A percentile compares a stretch with the other conserved stretches of the same genome.
Conservation (phyloP, 2,113 vertebrate species). For the Numida meleagris region DNA sequence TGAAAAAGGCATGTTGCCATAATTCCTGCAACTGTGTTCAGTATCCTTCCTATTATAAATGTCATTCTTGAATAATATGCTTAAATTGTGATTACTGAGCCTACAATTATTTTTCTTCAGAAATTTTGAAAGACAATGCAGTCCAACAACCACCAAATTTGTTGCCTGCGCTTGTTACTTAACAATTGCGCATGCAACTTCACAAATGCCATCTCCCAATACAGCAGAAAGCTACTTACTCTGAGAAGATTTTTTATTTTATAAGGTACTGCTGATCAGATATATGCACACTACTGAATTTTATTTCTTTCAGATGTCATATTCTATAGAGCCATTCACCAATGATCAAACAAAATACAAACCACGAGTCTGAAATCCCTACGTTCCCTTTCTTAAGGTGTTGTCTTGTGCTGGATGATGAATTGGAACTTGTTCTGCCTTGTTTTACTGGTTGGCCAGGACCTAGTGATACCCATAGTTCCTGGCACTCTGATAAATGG, state of each 20-base stretch:
- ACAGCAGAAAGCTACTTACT: background rate
- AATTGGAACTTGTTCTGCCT: background rate
- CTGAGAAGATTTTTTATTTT: background rate
- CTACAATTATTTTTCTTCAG: background rate
- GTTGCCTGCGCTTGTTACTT: background rate
- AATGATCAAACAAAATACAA: background rate
- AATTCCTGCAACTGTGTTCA: background rate
- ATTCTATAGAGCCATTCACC: background rate
- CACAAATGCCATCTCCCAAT: background rate
- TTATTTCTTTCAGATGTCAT: background rate
- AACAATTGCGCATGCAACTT: background rate
- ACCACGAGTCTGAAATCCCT: background rate
- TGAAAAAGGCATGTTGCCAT: background rate
- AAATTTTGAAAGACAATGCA: background rate
- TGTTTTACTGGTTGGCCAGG: background rate
- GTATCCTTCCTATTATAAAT: background rate
- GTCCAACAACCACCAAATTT: background rate
- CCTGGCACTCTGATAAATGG: background rate
- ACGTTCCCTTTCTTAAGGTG: background rate
- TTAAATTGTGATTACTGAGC: background rate
- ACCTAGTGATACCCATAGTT: fast-evolving
- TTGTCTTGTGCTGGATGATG: background rate
- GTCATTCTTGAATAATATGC: background rate
- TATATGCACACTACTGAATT: fast-evolving
- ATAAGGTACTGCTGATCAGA: background rate